A percentile compares a stretch with the other conserved stretches of the same genome.
phyloP scores from a whole-genome alignment of 2,797 vertebrate genomes.

The Sylvilagus floridanus region DNA sequence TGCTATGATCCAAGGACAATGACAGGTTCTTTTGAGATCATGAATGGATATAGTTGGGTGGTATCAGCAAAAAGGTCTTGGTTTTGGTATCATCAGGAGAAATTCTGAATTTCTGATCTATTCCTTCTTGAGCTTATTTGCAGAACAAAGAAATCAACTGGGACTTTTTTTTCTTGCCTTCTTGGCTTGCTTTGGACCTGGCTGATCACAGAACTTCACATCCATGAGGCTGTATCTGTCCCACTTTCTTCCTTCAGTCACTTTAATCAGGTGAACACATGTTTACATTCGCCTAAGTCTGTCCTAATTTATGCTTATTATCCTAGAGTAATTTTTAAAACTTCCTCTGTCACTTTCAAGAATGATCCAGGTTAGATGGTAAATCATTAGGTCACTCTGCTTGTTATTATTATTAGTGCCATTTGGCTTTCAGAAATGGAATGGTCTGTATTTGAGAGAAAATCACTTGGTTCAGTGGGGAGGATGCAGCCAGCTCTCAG shows the following conservation, averaged over 20 bases:
- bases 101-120: background rate
- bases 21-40: background rate
- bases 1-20: background rate
- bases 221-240: background rate
- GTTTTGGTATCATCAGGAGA: background rate
- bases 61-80: background rate
- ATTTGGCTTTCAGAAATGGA: background rate
- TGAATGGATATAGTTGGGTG: background rate
- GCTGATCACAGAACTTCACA: background rate
- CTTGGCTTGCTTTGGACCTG: background rate
- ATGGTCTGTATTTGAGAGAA: background rate
- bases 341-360: slow-evolving; percentile 34
- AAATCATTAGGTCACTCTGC: background rate
- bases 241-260: background rate
- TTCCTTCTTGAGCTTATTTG: background rate
- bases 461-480: background rate
- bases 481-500: background rate
- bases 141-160: slow-evolving; percentile 51
- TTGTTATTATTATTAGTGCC: background rate
- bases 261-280: background rate
- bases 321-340: background rate
- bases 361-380: background rate
- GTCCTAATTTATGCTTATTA: background rate
- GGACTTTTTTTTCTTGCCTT: background rate
- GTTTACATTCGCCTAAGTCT: background rate